Evolutionary conservation across 2,888 invertebrate species (phyloP).

Genomic region (Hirtodrosophila trivittata): DNA sequence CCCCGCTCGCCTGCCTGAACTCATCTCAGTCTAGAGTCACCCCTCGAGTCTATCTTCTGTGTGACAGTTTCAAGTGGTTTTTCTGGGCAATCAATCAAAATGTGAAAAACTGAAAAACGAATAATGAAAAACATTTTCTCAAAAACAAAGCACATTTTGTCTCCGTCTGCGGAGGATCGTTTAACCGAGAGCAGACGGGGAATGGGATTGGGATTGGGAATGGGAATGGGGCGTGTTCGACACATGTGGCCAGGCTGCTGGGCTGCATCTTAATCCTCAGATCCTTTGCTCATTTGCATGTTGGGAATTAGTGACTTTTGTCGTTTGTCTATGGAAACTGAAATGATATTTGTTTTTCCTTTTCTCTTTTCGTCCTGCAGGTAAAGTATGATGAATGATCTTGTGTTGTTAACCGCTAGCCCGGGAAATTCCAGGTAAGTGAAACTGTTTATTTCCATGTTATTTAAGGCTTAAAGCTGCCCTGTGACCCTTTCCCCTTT

Average conservation of each 20-base stretch:
- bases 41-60: slow-evolving; percentile 3
- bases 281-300: slow-evolving; percentile 62
- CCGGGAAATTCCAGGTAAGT: slow-evolving; percentile 62
- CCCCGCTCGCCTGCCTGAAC: slow-evolving; percentile 11
- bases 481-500: slow-evolving; percentile 1
- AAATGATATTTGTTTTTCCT: no score
- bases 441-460: no score
- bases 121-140: slow-evolving; percentile 45
- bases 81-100: slow-evolving; percentile 76
- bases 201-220: slow-evolving; percentile 4
- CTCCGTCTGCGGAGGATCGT: slow-evolving; percentile 53
- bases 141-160: slow-evolving; percentile 49
- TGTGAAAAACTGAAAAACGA: slow-evolving; percentile 1
- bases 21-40: no score
- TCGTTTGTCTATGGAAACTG: slow-evolving; percentile 10
- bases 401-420: slow-evolving; percentile 16
- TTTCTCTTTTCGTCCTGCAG: slow-evolving; percentile 45
- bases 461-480: slow-evolving; percentile 11
- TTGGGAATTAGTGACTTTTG: slow-evolving; percentile 29
- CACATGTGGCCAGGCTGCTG: slow-evolving; percentile 60
- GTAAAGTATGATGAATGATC: slow-evolving; percentile 64
- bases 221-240: slow-evolving; percentile 30
- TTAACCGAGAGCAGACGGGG: slow-evolving; percentile 5
- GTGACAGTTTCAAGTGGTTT: slow-evolving; percentile 76
- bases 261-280: slow-evolving; percentile 62